Conservation (phyloP, 2,888 invertebrate species). For the Meta bourneti region DNA sequence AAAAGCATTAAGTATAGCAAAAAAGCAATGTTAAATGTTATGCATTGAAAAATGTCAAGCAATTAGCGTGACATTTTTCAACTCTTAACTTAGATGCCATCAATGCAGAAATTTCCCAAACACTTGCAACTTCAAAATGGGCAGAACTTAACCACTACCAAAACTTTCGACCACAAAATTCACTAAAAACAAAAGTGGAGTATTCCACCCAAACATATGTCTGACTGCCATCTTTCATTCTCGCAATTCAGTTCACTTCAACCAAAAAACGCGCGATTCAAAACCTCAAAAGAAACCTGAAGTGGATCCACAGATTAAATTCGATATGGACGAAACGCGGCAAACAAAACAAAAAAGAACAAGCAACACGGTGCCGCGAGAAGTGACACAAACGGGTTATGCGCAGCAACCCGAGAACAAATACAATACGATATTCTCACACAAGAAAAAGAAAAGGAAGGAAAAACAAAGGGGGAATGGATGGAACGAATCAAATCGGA, state of each 20-base stretch:
- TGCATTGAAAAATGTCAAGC: too few species aligned
- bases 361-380: background rate
- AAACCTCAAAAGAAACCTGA: background rate
- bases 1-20: too few species aligned
- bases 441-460: background rate
- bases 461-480: slow-evolving; percentile 10
- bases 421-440: slow-evolving; percentile 9
- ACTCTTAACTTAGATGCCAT: too few species aligned
- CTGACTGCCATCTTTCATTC: background rate
- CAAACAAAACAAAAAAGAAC: background rate
- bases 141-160: too few species aligned
- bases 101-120: too few species aligned
- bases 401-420: slow-evolving; percentile 4
- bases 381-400: slow-evolving; percentile 14
- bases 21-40: too few species aligned
- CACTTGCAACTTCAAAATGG: too few species aligned
- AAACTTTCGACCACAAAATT: too few species aligned
- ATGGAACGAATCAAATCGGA: background rate
- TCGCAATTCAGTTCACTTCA: background rate
- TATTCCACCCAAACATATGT: background rate
- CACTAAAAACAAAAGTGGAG: too few species aligned
- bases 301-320: background rate
- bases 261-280: background rate
- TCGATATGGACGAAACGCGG: background rate
- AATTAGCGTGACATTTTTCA: too few species aligned